Evolutionary conservation across 2,888 invertebrate genomes (phyloP).

Genomic region (Diabrotica balteata): DNA sequence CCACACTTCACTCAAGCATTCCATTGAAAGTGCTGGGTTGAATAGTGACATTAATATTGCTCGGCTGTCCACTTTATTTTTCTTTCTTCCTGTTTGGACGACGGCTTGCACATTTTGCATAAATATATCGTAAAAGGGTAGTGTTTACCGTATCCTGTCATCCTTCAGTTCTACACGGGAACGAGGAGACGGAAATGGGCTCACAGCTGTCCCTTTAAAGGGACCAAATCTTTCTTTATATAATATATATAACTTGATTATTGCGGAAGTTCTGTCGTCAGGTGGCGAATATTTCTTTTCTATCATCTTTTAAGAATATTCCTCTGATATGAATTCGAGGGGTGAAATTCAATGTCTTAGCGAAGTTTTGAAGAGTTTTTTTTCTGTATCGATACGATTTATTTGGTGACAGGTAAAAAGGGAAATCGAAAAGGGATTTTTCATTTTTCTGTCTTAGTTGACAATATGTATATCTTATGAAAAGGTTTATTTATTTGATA

Average conservation of each 20-base stretch:
- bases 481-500: no score
- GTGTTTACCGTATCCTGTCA: constrained; percentile 37
- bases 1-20: no score
- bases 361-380: constrained; percentile 6
- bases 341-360: constrained; percentile 15
- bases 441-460: not conserved
- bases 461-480: no score
- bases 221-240: constrained; percentile 30
- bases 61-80: constrained; percentile 33
- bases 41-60: constrained; percentile 31
- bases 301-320: constrained; percentile 31
- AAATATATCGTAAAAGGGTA: constrained; percentile 37
- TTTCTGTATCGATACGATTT: constrained; percentile 4
- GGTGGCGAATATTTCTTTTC: constrained; percentile 40
- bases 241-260: constrained; percentile 40
- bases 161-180: constrained; percentile 26
- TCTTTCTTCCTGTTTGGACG: constrained; percentile 31
- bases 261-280: constrained; percentile 39
- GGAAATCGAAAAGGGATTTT: not conserved
- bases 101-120: constrained; percentile 35
- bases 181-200: constrained; percentile 30
- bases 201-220: constrained; percentile 30
- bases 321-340: constrained; percentile 27
- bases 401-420: constrained; percentile 9
- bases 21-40: not conserved